Conservation (phyloP, 1,140 invertebrate species). For the Phymorhynchus buccinoides region DNA sequence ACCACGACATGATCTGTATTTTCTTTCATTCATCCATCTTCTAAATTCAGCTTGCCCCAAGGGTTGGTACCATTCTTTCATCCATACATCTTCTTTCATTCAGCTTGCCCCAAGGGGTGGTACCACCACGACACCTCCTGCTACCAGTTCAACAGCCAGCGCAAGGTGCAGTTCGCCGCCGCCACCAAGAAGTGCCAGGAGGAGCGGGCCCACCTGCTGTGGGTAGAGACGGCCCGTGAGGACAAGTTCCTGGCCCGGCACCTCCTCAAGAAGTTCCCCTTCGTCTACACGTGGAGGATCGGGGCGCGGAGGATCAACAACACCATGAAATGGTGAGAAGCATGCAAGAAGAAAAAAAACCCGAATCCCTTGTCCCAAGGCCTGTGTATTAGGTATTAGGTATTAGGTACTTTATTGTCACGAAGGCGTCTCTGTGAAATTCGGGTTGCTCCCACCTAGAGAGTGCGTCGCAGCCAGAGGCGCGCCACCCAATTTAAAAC, state of each 20-base stretch:
- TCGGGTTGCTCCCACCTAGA: too few relatives aligned
- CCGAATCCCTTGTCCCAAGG: background rate
- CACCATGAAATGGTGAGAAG: conserved; percentile 56
- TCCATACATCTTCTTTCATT: background rate
- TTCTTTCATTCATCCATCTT: too few relatives aligned
- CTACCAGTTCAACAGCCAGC: conserved; percentile 58
- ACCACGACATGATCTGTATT: too few relatives aligned
- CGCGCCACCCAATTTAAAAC: too few relatives aligned
- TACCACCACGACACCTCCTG: conserved; percentile 54
- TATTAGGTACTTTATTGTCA: too few relatives aligned
- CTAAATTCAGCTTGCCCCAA: too few relatives aligned
- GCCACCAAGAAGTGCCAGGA: conserved; percentile 54
- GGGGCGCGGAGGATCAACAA: conserved; percentile 58
- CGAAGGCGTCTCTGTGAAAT: too few relatives aligned
- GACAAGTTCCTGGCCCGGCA: conserved; percentile 58
- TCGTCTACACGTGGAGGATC: conserved; percentile 57
- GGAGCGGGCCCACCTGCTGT: conserved; percentile 52
- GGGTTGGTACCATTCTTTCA: too few relatives aligned
- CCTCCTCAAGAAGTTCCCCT: conserved; percentile 51
- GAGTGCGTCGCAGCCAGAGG: too few relatives aligned
- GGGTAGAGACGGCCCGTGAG: conserved; percentile 59
- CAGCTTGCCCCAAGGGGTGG: conserved; percentile 64
- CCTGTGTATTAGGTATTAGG: too few relatives aligned
- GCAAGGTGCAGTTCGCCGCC: conserved; percentile 58
- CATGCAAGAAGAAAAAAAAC: background rate